Conservation (phyloP, 2,888 invertebrate genomes). For the Disparrhopalites patrizii region DNA sequence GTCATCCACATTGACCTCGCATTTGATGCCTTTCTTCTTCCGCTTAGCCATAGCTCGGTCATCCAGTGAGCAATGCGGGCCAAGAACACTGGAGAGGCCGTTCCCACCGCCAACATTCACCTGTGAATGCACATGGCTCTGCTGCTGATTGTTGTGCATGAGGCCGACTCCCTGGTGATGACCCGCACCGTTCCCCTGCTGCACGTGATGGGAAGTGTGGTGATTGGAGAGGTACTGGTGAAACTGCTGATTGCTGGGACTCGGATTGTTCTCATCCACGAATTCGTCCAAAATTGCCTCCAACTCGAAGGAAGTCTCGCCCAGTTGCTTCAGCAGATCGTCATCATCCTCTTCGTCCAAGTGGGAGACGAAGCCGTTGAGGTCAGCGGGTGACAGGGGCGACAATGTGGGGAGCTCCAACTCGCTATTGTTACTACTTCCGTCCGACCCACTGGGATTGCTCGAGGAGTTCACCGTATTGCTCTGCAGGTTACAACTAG, state of each 20-base stretch:
- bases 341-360: constrained; percentile 69
- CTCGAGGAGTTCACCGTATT: neutral
- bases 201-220: constrained; percentile 54
- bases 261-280: constrained; percentile 43
- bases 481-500: constrained; percentile 19
- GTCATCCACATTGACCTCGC: constrained; percentile 22
- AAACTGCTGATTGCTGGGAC: constrained; percentile 31
- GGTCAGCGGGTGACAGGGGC: constrained; percentile 69
- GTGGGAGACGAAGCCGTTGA: constrained; percentile 64
- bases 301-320: constrained; percentile 79
- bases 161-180: neutral
- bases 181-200: neutral
- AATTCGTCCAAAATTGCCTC: constrained; percentile 55
- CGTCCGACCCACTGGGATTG: neutral
- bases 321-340: constrained; percentile 74
- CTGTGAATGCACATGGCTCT: constrained; percentile 14
- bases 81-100: neutral
- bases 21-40: constrained; percentile 17
- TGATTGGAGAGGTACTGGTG: constrained; percentile 27
- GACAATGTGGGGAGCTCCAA: constrained; percentile 54
- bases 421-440: constrained; percentile 15
- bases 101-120: constrained; percentile 4
- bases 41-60: constrained; percentile 12
- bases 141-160: constrained; percentile 15
- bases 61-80: constrained; percentile 14